Evolutionary conservation across 2,113 vertebrate genomes (phyloP), one percentile per base, ranked within the genome.

Genomic region (Struthio camelus): DNA sequence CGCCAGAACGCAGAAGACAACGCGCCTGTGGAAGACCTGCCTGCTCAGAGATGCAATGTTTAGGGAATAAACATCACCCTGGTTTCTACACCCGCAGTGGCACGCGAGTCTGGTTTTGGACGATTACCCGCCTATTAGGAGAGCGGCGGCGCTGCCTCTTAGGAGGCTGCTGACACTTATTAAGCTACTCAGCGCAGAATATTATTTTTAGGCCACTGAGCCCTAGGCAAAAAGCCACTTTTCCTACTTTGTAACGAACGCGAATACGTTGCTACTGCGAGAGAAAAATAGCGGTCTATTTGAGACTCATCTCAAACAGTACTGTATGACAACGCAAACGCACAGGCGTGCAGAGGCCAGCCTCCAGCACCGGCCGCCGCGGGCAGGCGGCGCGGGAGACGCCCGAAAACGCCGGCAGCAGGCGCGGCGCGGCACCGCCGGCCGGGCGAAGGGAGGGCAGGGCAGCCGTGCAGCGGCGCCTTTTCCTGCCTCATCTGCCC

Each of bases 401-500:
- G n/a, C 53, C 25, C 40, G 56, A 62, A 69, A 89, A 48, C 40
- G n/a, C 44, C 59, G 44, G 75, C 48, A 93, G 77, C 44, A 78
- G 67, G 53, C 6, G 30, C 2, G 10, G 53, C 54, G 46, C 34
- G 75, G 58, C 46, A 80, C n/a, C 71, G 40, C 0, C 0, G 34
- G 66, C 87, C 32, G 75, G 78, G 94, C 62, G 56, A 62, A 34
- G 66, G 76, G 72, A 44, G 69, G 81, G 81, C 6, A 65, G 84
- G 61, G 72, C 65, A 69, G 70, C 70, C 90, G 66, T 89, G 34
- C 71, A 81, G 71, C 5, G 13, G 42, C 4, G 17, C 66, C 84
- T 93, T 93, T 79, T 85, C 42, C 81, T 91, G 62, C 75, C 44
- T 89, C 91, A 34, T 76, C 56, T 87, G 75, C 65, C 62, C 70